Conservation (phyloP, 2,888 invertebrate species). For the Philhelius pedissequus region DNA sequence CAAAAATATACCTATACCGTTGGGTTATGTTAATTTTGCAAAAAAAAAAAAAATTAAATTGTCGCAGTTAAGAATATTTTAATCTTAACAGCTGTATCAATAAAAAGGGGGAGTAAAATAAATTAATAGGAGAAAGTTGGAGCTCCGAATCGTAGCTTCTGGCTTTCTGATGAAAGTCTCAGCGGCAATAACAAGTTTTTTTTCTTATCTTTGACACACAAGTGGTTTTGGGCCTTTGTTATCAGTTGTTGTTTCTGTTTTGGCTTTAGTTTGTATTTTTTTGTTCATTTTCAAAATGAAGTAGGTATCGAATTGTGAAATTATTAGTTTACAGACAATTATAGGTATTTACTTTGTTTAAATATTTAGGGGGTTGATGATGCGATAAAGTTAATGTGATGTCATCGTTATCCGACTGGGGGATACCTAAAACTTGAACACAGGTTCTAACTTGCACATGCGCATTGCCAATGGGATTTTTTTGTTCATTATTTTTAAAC, state of each 20-base stretch:
- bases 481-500: too few species aligned
- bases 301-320: background rate
- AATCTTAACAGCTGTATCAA: background rate
- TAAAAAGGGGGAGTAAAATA: background rate
- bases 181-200: conserved; percentile 11
- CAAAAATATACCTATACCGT: background rate
- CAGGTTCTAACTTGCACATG: too few species aligned
- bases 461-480: too few species aligned
- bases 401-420: too few species aligned
- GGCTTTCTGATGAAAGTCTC: background rate
- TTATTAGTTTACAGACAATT: background rate
- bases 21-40: conserved; percentile 6
- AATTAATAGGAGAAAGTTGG: background rate
- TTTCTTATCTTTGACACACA: conserved; percentile 17
- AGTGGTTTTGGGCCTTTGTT: background rate
- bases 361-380: too few species aligned
- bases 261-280: background rate
- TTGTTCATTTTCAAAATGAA: background rate
- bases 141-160: background rate
- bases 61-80: background rate
- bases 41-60: background rate
- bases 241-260: conserved; percentile 19
- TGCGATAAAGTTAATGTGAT: too few species aligned
- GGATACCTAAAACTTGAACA: too few species aligned
- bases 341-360: too few species aligned